These are phyloP conservation scores for Indri indri DNA, from an alignment of 2,113 vertebrate genomes.

Conservation along the genomic window DNA sequence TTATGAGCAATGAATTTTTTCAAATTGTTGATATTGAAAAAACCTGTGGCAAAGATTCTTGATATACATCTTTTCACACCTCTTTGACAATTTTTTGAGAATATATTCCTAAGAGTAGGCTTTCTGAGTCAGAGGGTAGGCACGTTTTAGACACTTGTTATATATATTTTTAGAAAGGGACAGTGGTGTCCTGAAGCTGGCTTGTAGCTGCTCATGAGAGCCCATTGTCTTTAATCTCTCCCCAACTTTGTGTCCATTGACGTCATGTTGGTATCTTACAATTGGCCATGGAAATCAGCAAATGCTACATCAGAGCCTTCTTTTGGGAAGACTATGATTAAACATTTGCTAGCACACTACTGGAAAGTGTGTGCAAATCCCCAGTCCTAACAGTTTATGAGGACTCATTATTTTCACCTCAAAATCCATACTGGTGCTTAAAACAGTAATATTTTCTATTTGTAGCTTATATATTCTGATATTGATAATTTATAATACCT, in stretches of 20 bases:
- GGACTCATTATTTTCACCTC: background rate
- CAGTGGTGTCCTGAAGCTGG: background rate
- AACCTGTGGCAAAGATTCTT: background rate
- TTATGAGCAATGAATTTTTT: background rate
- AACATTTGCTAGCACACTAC: background rate
- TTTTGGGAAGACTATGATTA: background rate
- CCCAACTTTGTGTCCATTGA: background rate
- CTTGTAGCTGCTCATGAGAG: background rate
- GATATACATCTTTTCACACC: background rate
- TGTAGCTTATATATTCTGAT: background rate
- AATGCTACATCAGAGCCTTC: background rate
- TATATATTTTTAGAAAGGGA: background rate
- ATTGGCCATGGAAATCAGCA: background rate
- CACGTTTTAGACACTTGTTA: background rate
- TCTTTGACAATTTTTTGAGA: background rate
- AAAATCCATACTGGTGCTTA: background rate
- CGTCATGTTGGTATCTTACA: background rate
- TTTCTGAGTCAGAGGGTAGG: background rate
- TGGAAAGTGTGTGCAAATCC: background rate
- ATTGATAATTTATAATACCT: background rate
- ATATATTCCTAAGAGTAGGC: background rate
- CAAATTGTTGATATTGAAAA: background rate
- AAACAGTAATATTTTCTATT: background rate
- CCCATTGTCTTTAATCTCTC: background rate
- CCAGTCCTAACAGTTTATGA: background rate